A percentile compares a stretch with the other conserved stretches of the same genome.
Conservation (phyloP, 2,113 vertebrate genomes). For the Lethenteron camtschaticum region DNA sequence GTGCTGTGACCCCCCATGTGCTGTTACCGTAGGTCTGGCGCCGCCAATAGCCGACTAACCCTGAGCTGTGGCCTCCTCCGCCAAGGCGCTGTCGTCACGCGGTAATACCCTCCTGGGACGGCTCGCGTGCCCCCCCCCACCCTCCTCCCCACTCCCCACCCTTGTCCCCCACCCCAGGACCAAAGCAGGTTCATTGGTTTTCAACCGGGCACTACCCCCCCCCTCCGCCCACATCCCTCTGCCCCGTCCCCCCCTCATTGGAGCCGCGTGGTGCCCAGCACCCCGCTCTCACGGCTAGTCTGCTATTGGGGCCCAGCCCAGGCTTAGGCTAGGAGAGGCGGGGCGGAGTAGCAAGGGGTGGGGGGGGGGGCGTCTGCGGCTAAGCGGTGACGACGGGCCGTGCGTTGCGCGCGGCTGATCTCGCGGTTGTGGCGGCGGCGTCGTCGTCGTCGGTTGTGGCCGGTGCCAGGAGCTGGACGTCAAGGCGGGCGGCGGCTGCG, state of each 20-base stretch:
- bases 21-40: slow-evolving; percentile 61
- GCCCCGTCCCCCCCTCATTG: background rate
- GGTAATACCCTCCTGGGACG: slow-evolving; percentile 26
- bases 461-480: slow-evolving; percentile 73
- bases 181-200: background rate
- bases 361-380: too few species aligned
- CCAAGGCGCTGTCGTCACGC: slow-evolving; percentile 17
- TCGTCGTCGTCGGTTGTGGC: background rate
- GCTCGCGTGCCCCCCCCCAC: background rate
- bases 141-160: background rate
- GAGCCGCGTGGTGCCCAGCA: too few species aligned
- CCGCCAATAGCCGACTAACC: slow-evolving; percentile 65
- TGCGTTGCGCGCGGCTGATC: too few species aligned
- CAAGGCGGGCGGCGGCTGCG: slow-evolving; percentile 84
- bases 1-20: slow-evolving; percentile 26
- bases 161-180: background rate
- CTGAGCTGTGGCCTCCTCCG: slow-evolving; percentile 40
- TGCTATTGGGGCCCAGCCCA: too few species aligned
- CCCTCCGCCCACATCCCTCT: background rate
- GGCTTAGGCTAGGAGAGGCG: too few species aligned
- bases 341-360: too few species aligned
- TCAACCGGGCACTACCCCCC: background rate
- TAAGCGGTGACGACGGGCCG: too few species aligned
- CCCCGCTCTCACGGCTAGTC: too few species aligned
- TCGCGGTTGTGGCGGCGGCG: too few species aligned